Evolutionary conservation across 2,797 vertebrate genomes (phyloP), one percentile per base, ranked within the genome.

Genomic region (Esox lucius): DNA sequence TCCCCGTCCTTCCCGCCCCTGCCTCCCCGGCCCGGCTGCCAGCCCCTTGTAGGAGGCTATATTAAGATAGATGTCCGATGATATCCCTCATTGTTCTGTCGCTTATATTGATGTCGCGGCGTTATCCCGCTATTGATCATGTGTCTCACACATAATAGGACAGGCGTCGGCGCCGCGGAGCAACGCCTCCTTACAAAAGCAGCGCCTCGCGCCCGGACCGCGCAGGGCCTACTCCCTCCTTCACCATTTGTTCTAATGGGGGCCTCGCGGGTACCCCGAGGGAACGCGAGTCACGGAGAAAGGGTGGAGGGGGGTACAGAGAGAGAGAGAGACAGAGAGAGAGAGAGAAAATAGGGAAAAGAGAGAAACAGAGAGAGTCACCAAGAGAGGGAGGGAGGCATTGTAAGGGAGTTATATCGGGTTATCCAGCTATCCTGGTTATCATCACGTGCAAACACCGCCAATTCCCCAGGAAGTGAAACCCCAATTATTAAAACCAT

Each of bases 41-140:
- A 61, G 70, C 53, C 53, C 53, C 70, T 62, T 72, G 70, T 98
- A 96, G 96, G 95, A 81, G 94, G 96, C 96, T 98, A 97, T 98
- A 99, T 98, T 99, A 98, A 99, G 98, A 99, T 98, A 99, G 98
- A 99, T 99, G 96, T 97, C 96, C 97, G 95, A 99, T 99, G 97
- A 99, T 99, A 99, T 97, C 97, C 96, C 96, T 98, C 97, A 98
- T 99, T 99, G 98, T 99, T 98, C 97, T 98, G 98, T 98, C 98
- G 97, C 97, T 98, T 97, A 97, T 98, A 98, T 98, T 97, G 97
- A 99, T 99, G 97, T 99, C 95, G 95, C 94, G 91, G 96, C 95
- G 96, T 98, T 99, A 99, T 99, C 98, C 97, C 95, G 95, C 98
- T 98, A 99, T 99, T 99, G 98, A 99, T 99, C 98, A 98, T 95